Evolutionary conservation across 1,140 invertebrate genomes (phyloP), one percentile per base, ranked within the genome.

Genomic region (Dolichoris vasculosae): DNA sequence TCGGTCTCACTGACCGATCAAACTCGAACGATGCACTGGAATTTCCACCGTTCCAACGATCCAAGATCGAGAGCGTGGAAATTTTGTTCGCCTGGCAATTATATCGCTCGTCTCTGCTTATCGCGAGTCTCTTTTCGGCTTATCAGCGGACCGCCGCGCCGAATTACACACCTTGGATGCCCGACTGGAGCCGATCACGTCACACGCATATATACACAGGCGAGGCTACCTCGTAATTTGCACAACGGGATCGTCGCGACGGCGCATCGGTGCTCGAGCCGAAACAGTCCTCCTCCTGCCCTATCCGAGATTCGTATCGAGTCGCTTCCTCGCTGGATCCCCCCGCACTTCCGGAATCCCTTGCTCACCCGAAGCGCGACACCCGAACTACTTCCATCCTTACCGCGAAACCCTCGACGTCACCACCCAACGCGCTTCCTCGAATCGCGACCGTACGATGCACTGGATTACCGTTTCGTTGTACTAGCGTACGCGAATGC

Each of bases 161-260:
- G 59, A 80, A 80, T 67, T 64, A 30, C 32, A 67, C 78, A 80
- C 78, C 78, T 80, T 32, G 26, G 23, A 73, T 43, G 20, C 23
- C 40, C 38, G 69, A n/a, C 69, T 73, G 38, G 69, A 73, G 69
- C 69, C 69, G 23, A 40, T 38, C 67, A 69, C 38, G 69, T 43
- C 20, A 73, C 20, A 43, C 69, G 20, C 20, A 13, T 59, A 7
- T 17, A 71, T 40, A 20, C 67, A 71, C 20, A n/a, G 4, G 26
- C 26, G 59, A 3, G 26, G 63, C 63, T 64, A 30, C 17, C 7
- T 20, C 17, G 63, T n/a, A 64, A 7, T 30, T 64, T 7, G 63
- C 63, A 9, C 63, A 32, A n/a, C 1, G 20, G 48, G 48, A 51
- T 51, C 6, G 26, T n/a, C 63, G 63, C 63, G 26, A 13, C 7